phyloP scores from a whole-genome alignment of 2,113 vertebrate genomes.

The Heloderma charlesbogerti region DNA sequence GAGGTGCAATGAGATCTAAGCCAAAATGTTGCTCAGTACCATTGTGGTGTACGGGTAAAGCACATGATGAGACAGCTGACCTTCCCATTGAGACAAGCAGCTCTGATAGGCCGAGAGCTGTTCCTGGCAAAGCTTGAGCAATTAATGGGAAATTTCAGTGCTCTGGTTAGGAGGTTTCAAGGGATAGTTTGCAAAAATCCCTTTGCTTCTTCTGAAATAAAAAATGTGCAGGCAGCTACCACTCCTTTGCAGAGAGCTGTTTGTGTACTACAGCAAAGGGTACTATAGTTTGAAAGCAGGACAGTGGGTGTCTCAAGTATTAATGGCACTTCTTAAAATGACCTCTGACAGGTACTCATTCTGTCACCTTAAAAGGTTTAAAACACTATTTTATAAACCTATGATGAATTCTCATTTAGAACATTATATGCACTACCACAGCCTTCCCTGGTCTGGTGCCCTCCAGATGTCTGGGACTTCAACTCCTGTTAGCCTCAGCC shows the following conservation, averaged over 20 bases:
- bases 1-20: neutral
- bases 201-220: too few species aligned
- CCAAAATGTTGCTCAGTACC: neutral
- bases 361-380: neutral
- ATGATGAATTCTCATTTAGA: neutral
- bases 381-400: neutral
- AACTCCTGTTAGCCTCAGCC: too few species aligned
- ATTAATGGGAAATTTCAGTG: neutral
- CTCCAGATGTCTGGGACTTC: too few species aligned
- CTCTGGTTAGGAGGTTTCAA: neutral
- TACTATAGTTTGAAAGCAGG: neutral
- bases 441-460: too few species aligned
- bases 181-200: neutral
- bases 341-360: neutral
- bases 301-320: neutral
- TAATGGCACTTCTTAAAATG: neutral
- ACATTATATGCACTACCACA: neutral
- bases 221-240: neutral
- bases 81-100: neutral
- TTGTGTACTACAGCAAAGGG: neutral
- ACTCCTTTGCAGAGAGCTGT: neutral
- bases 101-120: neutral
- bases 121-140: neutral
- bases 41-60: neutral
- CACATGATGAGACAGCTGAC: neutral